Evolutionary conservation across 1,140 invertebrate species (phyloP).

Genomic region (Grapholita molesta): DNA sequence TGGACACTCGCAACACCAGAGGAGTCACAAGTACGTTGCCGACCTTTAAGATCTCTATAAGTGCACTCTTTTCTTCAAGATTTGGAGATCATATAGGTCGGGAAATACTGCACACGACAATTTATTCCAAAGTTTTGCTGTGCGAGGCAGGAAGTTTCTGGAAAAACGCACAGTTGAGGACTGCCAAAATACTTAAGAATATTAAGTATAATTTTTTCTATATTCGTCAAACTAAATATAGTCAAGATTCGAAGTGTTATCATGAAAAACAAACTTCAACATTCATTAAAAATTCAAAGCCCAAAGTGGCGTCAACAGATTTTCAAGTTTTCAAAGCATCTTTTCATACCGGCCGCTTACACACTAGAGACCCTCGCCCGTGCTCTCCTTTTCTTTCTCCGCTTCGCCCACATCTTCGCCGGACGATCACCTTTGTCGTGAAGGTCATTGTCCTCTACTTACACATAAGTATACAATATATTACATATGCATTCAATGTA

Average conservation of each 20-base stretch:
- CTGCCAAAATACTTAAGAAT: not conserved
- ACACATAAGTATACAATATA: too few relatives aligned
- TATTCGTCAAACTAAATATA: not conserved
- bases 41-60: too few relatives aligned
- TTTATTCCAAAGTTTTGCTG: too few relatives aligned
- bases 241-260: not conserved
- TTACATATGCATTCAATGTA: slow-evolving; percentile 13
- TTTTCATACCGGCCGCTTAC: slow-evolving; percentile 2
- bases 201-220: not conserved
- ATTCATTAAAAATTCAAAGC: not conserved
- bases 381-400: slow-evolving; percentile 25
- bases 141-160: too few relatives aligned
- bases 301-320: not conserved
- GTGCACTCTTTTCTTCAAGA: too few relatives aligned
- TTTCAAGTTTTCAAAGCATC: not conserved
- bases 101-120: too few relatives aligned
- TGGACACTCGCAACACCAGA: too few relatives aligned
- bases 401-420: slow-evolving; percentile 20
- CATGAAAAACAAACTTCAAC: not conserved
- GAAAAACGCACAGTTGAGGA: too few relatives aligned
- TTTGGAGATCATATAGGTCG: too few relatives aligned
- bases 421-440: slow-evolving; percentile 27
- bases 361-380: slow-evolving; percentile 4
- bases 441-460: slow-evolving; percentile 31
- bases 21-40: too few relatives aligned